phyloP scores from a whole-genome alignment of 2,888 invertebrate genomes.

The Brachyptera putata region DNA sequence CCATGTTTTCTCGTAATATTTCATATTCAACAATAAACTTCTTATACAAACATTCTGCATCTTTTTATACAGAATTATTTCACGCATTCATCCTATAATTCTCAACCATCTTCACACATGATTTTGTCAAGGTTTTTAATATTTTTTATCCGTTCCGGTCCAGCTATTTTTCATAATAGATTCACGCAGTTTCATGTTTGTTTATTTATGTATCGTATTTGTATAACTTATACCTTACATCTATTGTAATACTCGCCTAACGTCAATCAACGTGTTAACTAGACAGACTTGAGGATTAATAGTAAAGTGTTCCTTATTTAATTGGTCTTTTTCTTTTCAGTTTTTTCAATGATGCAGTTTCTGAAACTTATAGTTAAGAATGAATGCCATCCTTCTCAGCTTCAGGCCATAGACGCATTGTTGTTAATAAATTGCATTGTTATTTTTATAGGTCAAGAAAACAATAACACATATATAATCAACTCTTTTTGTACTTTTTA shows the following conservation, averaged over 20 bases:
- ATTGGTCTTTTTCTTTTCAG: no score
- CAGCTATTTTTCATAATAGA: neutral
- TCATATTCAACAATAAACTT: neutral
- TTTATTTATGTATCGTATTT: slow-evolving; percentile 12
- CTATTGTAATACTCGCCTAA: neutral
- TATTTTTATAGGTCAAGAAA: no score
- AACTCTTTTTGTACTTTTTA: no score
- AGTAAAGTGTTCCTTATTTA: no score
- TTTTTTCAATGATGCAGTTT: no score
- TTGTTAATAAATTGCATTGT: no score
- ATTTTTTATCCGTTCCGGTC: slow-evolving; percentile 14
- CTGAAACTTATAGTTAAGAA: no score
- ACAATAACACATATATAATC: no score
- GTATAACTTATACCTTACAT: slow-evolving; percentile 9
- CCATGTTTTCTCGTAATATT: neutral
- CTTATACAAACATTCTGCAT: no score
- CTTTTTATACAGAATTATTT: neutral
- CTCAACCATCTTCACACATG: neutral
- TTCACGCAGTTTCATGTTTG: slow-evolving; percentile 2
- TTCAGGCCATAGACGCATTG: neutral
- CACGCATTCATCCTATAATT: neutral
- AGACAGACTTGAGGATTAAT: neutral
- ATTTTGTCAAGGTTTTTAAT: neutral
- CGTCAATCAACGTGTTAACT: slow-evolving; percentile 16
- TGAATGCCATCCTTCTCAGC: neutral